Conservation (phyloP, 2,888 invertebrate species). For the Pristionchus mayeri region DNA sequence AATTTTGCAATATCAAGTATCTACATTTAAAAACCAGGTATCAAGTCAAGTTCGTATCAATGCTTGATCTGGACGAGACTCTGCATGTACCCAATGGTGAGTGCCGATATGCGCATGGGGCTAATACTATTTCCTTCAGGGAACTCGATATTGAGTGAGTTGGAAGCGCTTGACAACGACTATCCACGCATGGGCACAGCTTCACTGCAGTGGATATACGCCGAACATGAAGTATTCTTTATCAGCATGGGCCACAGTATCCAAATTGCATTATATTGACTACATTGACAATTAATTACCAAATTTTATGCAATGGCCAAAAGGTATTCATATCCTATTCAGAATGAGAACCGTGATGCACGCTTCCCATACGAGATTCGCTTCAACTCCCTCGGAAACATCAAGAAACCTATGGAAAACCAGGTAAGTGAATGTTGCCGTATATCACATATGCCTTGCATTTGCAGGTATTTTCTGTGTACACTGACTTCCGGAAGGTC, state of each 20-base stretch:
- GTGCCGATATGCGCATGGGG: not conserved
- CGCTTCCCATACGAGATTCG: conserved; percentile 14
- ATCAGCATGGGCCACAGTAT: not conserved
- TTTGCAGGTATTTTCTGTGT: conserved; percentile 4
- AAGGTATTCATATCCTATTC: not conserved
- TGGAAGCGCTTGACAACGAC: not conserved
- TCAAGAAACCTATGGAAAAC: not conserved
- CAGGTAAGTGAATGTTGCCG: not conserved
- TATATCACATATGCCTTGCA: not conserved
- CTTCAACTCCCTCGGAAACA: not conserved
- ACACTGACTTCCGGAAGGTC: conserved; percentile 59
- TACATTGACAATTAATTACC: too few species aligned
- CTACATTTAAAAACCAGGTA: conserved; percentile 45
- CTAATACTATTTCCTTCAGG: not conserved
- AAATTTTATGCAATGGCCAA: too few species aligned
- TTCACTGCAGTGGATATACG: conserved; percentile 39
- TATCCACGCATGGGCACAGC: conserved; percentile 30
- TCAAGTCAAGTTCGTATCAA: conserved; percentile 57
- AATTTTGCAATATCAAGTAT: not conserved
- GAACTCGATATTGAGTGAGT: not conserved
- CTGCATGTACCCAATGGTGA: conserved; percentile 10
- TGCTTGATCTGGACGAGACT: conserved; percentile 59
- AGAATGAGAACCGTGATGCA: conserved; percentile 36
- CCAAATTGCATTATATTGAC: too few species aligned
- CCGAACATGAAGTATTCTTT: conserved; percentile 4